These are phyloP conservation scores for Diuraphis noxia DNA, from an alignment of 1,140 invertebrate genomes.

Conservation along the genomic window DNA sequence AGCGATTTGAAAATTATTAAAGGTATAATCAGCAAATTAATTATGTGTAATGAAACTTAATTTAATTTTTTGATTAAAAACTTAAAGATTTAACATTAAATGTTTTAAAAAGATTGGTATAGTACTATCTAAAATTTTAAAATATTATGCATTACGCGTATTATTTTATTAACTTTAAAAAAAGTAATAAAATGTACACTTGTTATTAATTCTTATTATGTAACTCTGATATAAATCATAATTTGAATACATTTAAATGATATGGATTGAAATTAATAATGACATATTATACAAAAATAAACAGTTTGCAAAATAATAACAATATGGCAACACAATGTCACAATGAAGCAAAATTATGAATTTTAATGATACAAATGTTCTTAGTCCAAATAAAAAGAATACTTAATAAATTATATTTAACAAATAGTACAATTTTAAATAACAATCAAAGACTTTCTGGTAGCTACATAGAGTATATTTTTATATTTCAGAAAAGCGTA, in stretches of 20 bases:
- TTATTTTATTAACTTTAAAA: neutral
- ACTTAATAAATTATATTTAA: neutral
- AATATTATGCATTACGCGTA: neutral
- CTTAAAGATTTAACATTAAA: neutral
- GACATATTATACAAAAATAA: neutral
- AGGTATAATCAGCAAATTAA: neutral
- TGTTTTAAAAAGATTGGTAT: neutral
- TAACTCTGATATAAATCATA: conserved; percentile 9
- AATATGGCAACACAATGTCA: neutral
- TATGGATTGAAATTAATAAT: neutral
- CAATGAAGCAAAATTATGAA: neutral
- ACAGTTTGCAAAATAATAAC: neutral
- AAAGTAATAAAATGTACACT: neutral
- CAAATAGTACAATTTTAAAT: neutral
- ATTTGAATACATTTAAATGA: neutral
- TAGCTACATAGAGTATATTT: neutral
- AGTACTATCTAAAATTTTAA: neutral
- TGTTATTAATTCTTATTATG: neutral
- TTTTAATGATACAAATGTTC: neutral
- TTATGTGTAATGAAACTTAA: neutral
- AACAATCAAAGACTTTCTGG: neutral
- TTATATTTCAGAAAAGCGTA: neutral
- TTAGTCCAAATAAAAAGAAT: neutral
- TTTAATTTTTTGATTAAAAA: neutral
- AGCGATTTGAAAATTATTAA: neutral